phyloP scores from a whole-genome alignment of 2,888 invertebrate genomes.

The Drosophila kambysellisi region DNA sequence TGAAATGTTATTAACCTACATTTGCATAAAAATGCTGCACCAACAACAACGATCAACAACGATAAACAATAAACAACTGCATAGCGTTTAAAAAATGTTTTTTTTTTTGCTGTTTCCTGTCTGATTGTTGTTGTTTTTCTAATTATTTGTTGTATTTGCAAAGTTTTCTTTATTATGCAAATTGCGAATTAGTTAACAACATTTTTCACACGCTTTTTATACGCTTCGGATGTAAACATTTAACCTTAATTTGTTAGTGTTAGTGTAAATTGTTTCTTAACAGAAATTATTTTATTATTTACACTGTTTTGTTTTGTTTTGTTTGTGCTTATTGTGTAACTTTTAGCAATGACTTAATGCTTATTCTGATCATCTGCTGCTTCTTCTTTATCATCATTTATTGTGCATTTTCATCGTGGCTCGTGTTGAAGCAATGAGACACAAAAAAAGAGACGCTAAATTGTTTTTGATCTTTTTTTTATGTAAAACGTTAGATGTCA shows the following conservation, averaged over 20 bases:
- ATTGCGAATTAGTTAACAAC: slow-evolving; percentile 66
- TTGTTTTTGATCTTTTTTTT: slow-evolving; percentile 21
- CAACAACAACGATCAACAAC: slow-evolving; percentile 27
- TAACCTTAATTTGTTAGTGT: slow-evolving; percentile 65
- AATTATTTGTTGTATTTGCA: slow-evolving; percentile 57
- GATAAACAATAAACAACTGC: slow-evolving; percentile 23
- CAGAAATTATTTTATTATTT: neutral
- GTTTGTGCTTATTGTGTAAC: slow-evolving; percentile 18
- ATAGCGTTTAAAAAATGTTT: slow-evolving; percentile 58
- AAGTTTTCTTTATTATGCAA: slow-evolving; percentile 64
- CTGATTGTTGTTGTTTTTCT: slow-evolving; percentile 57
- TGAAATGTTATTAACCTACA: slow-evolving; percentile 77
- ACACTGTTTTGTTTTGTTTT: neutral
- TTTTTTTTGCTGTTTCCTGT: slow-evolving; percentile 63
- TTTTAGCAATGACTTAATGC: slow-evolving; percentile 6
- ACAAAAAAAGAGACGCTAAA: slow-evolving; percentile 47
- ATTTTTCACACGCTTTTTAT: slow-evolving; percentile 77
- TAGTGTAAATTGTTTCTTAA: slow-evolving; percentile 14
- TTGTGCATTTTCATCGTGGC: slow-evolving; percentile 22
- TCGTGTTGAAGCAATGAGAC: slow-evolving; percentile 33
- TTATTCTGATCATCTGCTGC: slow-evolving; percentile 14
- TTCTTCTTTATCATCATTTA: slow-evolving; percentile 26
- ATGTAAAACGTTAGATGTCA: slow-evolving; percentile 22
- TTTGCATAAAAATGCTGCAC: slow-evolving; percentile 69
- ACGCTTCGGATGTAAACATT: slow-evolving; percentile 73